These are phyloP conservation scores for Neomonachus schauinslandi DNA, from an alignment of 2,113 vertebrate species.

Conservation along the genomic window DNA sequence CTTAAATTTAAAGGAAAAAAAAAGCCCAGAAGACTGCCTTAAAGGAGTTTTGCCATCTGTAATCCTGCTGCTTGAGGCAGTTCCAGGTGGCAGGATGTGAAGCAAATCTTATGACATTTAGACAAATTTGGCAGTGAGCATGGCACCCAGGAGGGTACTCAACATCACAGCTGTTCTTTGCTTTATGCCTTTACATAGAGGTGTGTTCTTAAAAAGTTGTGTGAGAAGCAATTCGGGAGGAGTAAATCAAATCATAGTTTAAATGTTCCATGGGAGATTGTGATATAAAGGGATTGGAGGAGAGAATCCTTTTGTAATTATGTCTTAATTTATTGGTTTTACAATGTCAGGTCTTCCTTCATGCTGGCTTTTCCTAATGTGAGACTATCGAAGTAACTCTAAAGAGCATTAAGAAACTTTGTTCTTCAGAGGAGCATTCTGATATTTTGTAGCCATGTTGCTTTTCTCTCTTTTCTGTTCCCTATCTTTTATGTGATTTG, in stretches of 20 bases:
- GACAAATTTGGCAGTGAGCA: slow-evolving; percentile 72
- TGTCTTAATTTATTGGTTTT: slow-evolving; percentile 52
- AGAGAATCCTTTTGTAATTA: slow-evolving; percentile 55
- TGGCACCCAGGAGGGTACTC: slow-evolving; percentile 70
- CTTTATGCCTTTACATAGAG: slow-evolving; percentile 57
- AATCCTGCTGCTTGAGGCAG: slow-evolving; percentile 68
- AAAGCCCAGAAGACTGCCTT: slow-evolving; percentile 7
- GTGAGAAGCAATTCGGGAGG: background rate
- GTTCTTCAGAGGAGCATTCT: background rate
- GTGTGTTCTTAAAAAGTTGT: slow-evolving; percentile 57
- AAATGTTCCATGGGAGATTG: background rate
- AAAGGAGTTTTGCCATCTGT: slow-evolving; percentile 68
- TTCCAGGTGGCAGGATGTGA: slow-evolving; percentile 70
- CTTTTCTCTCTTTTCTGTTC: background rate
- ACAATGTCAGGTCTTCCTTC: background rate
- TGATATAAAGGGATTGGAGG: background rate
- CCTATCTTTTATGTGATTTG: background rate
- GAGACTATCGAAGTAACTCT: background rate
- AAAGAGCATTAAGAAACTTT: background rate
- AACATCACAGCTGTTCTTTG: slow-evolving; percentile 67
- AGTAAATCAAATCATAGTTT: slow-evolving; percentile 63
- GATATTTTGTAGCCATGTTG: background rate
- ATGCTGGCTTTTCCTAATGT: background rate
- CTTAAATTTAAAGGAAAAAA: background rate
- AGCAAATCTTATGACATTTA: slow-evolving; percentile 77